Conservation (phyloP, 2,888 invertebrate genomes). For the Zonitis immaculata region DNA sequence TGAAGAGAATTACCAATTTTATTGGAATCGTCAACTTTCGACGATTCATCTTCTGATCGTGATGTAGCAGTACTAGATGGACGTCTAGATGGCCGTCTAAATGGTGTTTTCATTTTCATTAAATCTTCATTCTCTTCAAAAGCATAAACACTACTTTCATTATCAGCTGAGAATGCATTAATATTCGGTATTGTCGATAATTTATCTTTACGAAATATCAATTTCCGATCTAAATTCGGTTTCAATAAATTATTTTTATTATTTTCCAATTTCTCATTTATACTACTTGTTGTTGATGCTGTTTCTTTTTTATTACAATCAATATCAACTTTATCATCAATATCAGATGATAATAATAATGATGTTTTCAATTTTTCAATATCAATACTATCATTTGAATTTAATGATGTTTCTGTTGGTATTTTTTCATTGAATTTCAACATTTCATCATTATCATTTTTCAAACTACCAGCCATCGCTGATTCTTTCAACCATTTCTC, state of each 20-base stretch:
- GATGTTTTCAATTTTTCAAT: conserved; percentile 30
- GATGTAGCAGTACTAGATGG: conserved; percentile 50
- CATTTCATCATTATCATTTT: conserved; percentile 43
- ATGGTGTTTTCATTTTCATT: conserved; percentile 55
- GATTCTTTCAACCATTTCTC: conserved; percentile 58
- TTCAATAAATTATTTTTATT: conserved; percentile 7
- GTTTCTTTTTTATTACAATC: conserved; percentile 13
- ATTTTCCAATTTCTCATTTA: conserved; percentile 1
- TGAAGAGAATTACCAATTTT: conserved; percentile 24
- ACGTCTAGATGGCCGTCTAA: conserved; percentile 51
- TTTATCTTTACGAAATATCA: conserved; percentile 55
- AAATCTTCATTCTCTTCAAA: conserved; percentile 61
- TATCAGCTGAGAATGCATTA: conserved; percentile 62
- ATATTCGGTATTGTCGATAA: conserved; percentile 48
- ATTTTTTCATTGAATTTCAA: conserved; percentile 43
- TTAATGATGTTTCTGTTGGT: conserved; percentile 36
- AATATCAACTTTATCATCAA: conserved; percentile 7
- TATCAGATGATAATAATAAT: conserved; percentile 22
- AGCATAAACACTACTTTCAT: conserved; percentile 67
- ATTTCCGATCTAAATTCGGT: conserved; percentile 48
- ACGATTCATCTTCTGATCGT: conserved; percentile 48
- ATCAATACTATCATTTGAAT: conserved; percentile 28
- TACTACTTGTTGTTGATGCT: conserved; percentile 14
- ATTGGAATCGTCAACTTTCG: conserved; percentile 38
- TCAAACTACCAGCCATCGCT: conserved; percentile 43